Conservation (phyloP, 1,140 invertebrate genomes). For the Campodea augens region DNA sequence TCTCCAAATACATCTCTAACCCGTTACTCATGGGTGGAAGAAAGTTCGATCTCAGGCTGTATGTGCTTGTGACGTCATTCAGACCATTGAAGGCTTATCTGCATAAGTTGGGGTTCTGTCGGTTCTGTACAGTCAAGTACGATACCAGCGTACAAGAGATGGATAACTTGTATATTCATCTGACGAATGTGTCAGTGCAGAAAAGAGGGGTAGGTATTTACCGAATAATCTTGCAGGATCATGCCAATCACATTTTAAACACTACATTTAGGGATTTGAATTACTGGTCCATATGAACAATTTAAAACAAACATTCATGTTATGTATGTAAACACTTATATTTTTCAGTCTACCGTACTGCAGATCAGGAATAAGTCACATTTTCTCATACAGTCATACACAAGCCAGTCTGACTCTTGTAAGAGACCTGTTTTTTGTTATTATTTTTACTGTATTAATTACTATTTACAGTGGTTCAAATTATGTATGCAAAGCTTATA, state of each 20-base stretch:
- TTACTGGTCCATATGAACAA: not conserved
- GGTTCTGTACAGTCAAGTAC: conserved; percentile 67
- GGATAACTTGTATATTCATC: conserved; percentile 70
- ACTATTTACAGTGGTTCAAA: too few relatives aligned
- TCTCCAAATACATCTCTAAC: conserved; percentile 68
- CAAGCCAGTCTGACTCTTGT: too few relatives aligned
- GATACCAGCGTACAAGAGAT: conserved; percentile 46
- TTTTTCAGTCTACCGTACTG: too few relatives aligned
- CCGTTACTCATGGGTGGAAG: conserved; percentile 71
- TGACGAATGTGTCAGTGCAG: conserved; percentile 76
- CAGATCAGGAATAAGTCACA: too few relatives aligned
- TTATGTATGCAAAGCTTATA: too few relatives aligned
- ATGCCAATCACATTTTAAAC: too few relatives aligned
- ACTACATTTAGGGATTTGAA: conserved; percentile 1
- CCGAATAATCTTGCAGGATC: too few relatives aligned
- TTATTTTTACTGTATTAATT: too few relatives aligned
- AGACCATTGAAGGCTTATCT: conserved; percentile 58
- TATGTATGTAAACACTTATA: too few relatives aligned
- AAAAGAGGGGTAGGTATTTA: conserved; percentile 52
- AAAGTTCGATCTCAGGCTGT: conserved; percentile 71
- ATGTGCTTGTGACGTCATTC: conserved; percentile 70
- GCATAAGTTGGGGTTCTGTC: conserved; percentile 58
- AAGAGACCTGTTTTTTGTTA: too few relatives aligned
- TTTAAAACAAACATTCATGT: not conserved
- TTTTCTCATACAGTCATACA: too few relatives aligned